phyloP scores from a whole-genome alignment of 2,113 vertebrate species.

The Tragelaphus imberbis region DNA sequence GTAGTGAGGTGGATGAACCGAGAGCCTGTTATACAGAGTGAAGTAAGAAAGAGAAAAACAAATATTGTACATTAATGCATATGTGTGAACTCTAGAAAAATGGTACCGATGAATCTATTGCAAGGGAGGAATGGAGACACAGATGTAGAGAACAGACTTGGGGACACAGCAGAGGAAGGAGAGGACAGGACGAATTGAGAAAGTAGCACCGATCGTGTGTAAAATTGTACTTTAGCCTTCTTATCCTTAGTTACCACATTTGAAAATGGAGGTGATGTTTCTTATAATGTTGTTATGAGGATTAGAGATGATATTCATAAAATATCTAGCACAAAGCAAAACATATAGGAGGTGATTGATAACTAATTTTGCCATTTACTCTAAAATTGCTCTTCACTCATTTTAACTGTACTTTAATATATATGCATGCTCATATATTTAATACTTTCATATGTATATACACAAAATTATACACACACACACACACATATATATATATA shows the following conservation, averaged over 20 bases:
- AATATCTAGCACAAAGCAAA: neutral
- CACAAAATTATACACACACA: neutral
- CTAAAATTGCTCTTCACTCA: neutral
- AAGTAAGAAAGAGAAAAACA: neutral
- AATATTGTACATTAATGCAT: neutral
- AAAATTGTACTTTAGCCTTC: neutral
- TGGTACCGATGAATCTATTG: neutral
- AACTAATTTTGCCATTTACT: neutral
- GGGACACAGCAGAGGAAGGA: neutral
- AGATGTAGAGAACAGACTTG: neutral
- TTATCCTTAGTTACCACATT: neutral
- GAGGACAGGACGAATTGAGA: neutral
- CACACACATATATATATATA: neutral
- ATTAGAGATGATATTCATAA: neutral
- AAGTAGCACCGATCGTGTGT: neutral
- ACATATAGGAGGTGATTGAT: neutral
- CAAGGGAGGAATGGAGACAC: neutral
- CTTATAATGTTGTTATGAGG: neutral
- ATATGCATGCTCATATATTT: neutral
- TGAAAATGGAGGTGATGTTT: neutral
- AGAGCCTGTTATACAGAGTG: neutral
- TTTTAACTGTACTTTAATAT: neutral
- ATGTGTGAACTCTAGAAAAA: neutral
- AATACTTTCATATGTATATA: neutral
- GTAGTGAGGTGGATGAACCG: neutral